A percentile compares a stretch with the other conserved stretches of the same genome.
Conservation (phyloP, 2,888 invertebrate species). For the Oxytorus armatus region DNA sequence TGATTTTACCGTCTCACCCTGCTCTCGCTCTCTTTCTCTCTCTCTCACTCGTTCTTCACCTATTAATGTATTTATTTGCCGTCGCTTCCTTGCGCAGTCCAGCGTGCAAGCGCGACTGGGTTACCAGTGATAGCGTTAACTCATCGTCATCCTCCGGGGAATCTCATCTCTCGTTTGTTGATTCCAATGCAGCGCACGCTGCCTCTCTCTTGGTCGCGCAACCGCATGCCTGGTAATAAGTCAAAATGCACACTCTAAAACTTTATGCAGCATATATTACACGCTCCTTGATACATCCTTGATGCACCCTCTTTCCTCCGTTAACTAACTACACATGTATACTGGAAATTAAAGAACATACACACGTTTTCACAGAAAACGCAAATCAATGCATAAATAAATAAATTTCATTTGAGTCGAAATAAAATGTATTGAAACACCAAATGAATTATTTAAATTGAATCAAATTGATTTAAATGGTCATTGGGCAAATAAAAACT, state of each 20-base stretch:
- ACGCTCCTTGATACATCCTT: constrained; percentile 62
- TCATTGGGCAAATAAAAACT: too few relatives aligned
- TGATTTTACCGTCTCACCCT: constrained; percentile 61
- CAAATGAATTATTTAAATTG: too few relatives aligned
- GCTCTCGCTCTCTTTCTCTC: constrained; percentile 43
- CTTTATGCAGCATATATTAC: constrained; percentile 53
- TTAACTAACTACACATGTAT: constrained; percentile 44
- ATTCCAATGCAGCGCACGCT: background rate
- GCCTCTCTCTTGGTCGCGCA: constrained; percentile 23
- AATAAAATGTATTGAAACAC: too few relatives aligned
- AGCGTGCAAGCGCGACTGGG: constrained; percentile 70
- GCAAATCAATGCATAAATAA: background rate
- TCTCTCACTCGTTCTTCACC: constrained; percentile 47
- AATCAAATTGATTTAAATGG: too few relatives aligned
- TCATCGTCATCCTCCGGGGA: constrained; percentile 69
- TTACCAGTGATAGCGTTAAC: constrained; percentile 72
- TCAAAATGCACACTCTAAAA: constrained; percentile 44
- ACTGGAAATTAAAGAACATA: constrained; percentile 9
- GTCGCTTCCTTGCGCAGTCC: constrained; percentile 69
- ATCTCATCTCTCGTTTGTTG: constrained; percentile 63
- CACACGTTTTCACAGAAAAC: constrained; percentile 7
- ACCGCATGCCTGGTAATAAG: constrained; percentile 57
- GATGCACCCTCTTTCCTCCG: constrained; percentile 10
- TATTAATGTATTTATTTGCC: constrained; percentile 65
- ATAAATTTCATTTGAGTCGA: background rate